Evolutionary conservation across 2,797 vertebrate species (phyloP).

Genomic region (Alectoris magna): DNA sequence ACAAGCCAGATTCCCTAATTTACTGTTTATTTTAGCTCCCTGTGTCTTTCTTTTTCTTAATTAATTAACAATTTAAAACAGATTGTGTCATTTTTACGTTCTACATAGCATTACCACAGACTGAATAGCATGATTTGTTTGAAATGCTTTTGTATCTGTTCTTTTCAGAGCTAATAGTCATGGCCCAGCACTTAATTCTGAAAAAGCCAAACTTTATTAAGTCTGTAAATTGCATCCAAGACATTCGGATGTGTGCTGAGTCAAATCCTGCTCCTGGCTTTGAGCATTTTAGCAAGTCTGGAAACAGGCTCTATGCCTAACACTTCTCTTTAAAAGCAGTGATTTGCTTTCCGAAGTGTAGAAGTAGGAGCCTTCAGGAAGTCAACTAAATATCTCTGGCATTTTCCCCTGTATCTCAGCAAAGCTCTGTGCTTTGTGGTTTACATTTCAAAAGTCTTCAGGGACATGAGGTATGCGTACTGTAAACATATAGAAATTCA

Average conservation of each 20-base stretch:
- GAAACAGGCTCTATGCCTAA: background rate
- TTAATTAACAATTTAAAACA: background rate
- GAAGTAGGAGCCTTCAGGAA: background rate
- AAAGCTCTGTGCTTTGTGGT: background rate
- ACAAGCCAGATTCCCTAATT: background rate
- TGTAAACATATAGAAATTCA: background rate
- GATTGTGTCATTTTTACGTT: background rate
- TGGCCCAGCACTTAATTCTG: background rate
- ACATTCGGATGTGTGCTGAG: background rate
- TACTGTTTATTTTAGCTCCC: background rate
- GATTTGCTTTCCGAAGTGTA: background rate
- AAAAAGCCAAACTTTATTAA: accelerated
- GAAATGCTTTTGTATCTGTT: background rate
- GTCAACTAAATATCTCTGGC: background rate
- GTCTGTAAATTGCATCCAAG: accelerated
- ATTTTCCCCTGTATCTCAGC: background rate
- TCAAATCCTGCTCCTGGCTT: background rate
- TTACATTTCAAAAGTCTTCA: background rate
- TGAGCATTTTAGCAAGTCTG: background rate
- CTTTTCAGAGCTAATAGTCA: background rate
- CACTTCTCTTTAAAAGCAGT: background rate
- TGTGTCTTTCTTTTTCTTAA: background rate
- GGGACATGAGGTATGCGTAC: background rate
- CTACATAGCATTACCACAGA: background rate
- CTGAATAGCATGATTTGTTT: background rate